Evolutionary conservation across 2,888 invertebrate species (phyloP), one percentile per base, ranked within the genome.

Genomic region (Pyrrhosoma nymphula): DNA sequence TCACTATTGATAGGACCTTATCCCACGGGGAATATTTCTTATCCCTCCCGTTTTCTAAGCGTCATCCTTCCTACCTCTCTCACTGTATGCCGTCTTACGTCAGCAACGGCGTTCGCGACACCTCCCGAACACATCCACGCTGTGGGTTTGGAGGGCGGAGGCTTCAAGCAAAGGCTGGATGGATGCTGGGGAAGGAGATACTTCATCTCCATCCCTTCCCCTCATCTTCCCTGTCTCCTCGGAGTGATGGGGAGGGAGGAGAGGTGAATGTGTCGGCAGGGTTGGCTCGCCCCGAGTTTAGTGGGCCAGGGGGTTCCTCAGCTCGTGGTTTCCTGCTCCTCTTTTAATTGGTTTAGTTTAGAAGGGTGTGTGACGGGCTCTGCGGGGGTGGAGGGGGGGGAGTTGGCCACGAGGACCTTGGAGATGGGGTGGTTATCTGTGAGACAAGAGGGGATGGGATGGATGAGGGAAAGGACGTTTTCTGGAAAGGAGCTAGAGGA

Each of bases 311-410:
- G 47, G 35, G 35, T 63, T 63, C 35, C 93, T 93, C 93, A 75
- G 93, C 93, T 75, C n/a, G 39, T n/a, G 93, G 93, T 93, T 39
- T 69, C 93, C 63, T 93, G 26, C 93, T 93, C 93, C 93, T 63
- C 93, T 93, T 69, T 75, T 93, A 93, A 93, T 93, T 93, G 93
- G 93, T 93, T 93, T 93, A 93, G 93, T 93, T 93, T 93, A 75
- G 93, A 93, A 60, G 60, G 60, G 60, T 60, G 90, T 91, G 93
- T 75, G 93, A 63, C 93, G 75, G 93, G 14, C n/a, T 93, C 93
- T 16, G 93, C 8, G 93, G 47, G 93, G 6, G n/a, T 60, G 60
- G 60, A 23, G 69, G 30, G 60, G 30, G 90, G 30, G 69, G 55
- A 14, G 82, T 26, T 82, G 82, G 82, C 16, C n/a, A 18, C n/a